Conservation (phyloP, 2,888 invertebrate genomes). For the Epinotia bilunana region DNA sequence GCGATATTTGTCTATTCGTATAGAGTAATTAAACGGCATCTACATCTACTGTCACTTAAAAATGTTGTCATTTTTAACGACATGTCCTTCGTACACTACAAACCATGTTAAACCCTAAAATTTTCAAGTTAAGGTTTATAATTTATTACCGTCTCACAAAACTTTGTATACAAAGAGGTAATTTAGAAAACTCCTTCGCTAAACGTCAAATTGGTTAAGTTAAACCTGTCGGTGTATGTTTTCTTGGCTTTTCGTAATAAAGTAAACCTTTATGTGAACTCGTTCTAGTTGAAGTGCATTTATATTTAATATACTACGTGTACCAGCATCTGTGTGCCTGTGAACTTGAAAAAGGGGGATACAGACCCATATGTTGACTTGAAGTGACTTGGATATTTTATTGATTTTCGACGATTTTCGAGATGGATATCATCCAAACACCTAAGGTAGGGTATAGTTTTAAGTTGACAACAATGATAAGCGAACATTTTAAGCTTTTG, state of each 20-base stretch:
- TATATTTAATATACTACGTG: conserved; percentile 42
- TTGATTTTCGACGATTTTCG: conserved; percentile 65
- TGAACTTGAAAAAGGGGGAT: conserved; percentile 22
- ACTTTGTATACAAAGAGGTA: background rate
- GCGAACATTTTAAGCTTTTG: background rate
- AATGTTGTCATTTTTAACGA: background rate
- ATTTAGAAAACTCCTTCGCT: conserved; percentile 3
- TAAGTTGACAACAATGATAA: conserved; percentile 1
- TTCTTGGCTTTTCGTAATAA: conserved; percentile 32
- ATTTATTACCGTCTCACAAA: background rate
- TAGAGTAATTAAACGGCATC: background rate
- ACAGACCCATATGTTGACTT: conserved; percentile 53
- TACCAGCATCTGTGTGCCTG: conserved; percentile 31
- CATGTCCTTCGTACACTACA: background rate
- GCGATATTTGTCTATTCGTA: background rate
- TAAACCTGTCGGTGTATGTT: conserved; percentile 30
- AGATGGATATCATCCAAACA: conserved; percentile 78
- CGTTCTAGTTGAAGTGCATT: conserved; percentile 35
- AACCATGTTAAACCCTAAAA: background rate
- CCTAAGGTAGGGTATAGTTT: conserved; percentile 69
- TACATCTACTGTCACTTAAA: background rate
- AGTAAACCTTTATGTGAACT: conserved; percentile 1
- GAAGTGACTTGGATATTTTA: conserved; percentile 62
- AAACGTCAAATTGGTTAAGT: conserved; percentile 42
- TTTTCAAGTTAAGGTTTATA: background rate